Evolutionary conservation across 2,113 vertebrate genomes (phyloP), one percentile per base, ranked within the genome.

Genomic region (Notarius quadriscutis): DNA sequence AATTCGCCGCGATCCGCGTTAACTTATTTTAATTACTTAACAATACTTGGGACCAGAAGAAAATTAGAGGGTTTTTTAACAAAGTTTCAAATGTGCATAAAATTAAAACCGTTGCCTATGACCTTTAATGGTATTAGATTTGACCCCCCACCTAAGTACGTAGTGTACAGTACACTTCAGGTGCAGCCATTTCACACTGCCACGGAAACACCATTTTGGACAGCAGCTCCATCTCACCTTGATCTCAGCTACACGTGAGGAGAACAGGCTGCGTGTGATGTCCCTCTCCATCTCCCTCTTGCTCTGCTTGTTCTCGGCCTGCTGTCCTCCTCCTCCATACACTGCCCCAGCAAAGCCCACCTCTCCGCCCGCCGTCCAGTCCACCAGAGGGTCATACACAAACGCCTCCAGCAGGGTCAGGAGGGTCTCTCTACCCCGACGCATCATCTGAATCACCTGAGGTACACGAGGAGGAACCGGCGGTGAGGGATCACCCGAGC

Each of bases 231-330:
- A 11, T 9, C 91, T 94, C 89, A 97, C 98, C 96, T 99, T 99
- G 89, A 99, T 99, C 93, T 99, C 98, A 0, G 98, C 98, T 63
- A 99, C 97, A 85, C 98, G 95, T 0, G 98, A 99, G 87, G 98
- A 99, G 91, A 99, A 99, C 17, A 99, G 97, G 53, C 98, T 99
- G 22, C 97, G 97, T 0, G 98, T 99, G 90, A 99, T 99, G 91
- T 99, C 98, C 69, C 98, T 94, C 86, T 99, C 98, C 98, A 99
- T 99, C 90, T 99, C 98, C 84, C 98, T 95, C 91, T 99, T 99
- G 95, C 96, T 99, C 91, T 99, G 98, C 34, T 99, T 99, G 93
- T 92, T 99, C 91, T 99, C 98, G 0, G 98, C 97, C 93, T 99
- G 98, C 87, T 99, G 98, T 63, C 98, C 98, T 0, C 98, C 98